A percentile compares a stretch with the other conserved stretches of the same genome.
phyloP scores from a whole-genome alignment of 2,113 vertebrate genomes.

The Actenoides hombroni region DNA sequence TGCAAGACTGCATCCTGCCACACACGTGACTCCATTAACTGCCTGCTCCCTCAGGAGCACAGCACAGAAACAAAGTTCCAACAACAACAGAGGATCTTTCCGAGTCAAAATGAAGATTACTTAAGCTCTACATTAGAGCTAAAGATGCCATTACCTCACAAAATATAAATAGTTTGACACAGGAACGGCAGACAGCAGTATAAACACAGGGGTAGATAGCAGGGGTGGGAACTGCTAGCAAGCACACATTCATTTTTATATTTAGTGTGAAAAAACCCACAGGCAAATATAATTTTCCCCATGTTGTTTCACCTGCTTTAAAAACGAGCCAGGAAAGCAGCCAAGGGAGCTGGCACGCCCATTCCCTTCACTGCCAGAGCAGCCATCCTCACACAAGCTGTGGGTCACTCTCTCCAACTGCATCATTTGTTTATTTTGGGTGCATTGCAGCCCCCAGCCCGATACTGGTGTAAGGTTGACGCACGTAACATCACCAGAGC shows the following conservation, averaged over 20 bases:
- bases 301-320: background rate
- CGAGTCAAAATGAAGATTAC: background rate
- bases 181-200: background rate
- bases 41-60: background rate
- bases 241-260: background rate
- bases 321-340: background rate
- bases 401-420: accelerated
- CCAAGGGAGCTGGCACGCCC: accelerated
- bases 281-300: background rate
- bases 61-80: background rate
- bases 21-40: accelerated
- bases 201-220: background rate
- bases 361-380: background rate
- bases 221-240: background rate
- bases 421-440: background rate
- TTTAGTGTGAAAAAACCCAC: background rate
- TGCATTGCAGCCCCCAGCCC: background rate
- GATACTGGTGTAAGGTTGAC: background rate
- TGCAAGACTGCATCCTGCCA: accelerated
- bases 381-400: background rate
- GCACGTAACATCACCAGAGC: accelerated
- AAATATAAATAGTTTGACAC: background rate
- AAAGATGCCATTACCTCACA: background rate
- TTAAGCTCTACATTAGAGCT: background rate
- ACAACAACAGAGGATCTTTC: background rate